Base-by-base conservation (phyloP, 2,113 vertebrate genomes). In the Jaculus jaculus region DNA sequence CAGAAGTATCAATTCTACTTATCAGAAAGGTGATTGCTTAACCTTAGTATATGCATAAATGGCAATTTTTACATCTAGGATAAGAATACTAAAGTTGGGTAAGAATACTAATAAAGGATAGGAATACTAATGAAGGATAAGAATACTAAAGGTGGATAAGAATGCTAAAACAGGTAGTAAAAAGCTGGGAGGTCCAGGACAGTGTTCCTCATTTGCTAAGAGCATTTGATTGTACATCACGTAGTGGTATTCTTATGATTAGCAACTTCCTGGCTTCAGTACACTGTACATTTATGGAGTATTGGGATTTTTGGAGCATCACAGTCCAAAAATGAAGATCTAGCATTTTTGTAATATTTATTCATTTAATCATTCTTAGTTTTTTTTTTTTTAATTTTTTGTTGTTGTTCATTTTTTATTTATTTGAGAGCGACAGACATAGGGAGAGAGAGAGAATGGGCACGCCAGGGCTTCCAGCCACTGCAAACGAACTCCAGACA, bases 1-100 rank as follows among this genome's bases (percentile, higher is more conserved):
- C 13, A 81, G 47, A 94, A 91, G 66, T 84, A 42, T 60, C 73
- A 74, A n/a, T 94, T 94, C 39, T 95, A 32, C 83, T 92, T 84
- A 87, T 93, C 65, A 94, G 69, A 96, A 94, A 96, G 90, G 15
- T 78, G 39, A 92, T n/a, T 87, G 58, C 82, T 90, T 82, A 94
- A 87, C 87, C 11, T 83, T 87, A 89, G 66, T 69, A 92, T 23
- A 26, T 88, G 75, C 63, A 89, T 15, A 95, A 90, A 92, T 66
- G 39, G 32, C 30, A 92, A 51, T 90, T 90, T 96, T 82, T 5
- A 83, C 54, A 82, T 90, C n/a, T 83, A 93, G 69, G n/a, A n/a
- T 32, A 78, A 87, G 82, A 93, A 84, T 58, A 68, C n/a, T n/a
- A n/a, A n/a, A n/a, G 54, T 54, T 54, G 54, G 54, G 13, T 54